Percentiles rank a stretch among this genome's conserved stretches.
These are phyloP conservation scores for Fregetta grallaria DNA, from an alignment of 2,113 vertebrate species.

Conservation along the genomic window DNA sequence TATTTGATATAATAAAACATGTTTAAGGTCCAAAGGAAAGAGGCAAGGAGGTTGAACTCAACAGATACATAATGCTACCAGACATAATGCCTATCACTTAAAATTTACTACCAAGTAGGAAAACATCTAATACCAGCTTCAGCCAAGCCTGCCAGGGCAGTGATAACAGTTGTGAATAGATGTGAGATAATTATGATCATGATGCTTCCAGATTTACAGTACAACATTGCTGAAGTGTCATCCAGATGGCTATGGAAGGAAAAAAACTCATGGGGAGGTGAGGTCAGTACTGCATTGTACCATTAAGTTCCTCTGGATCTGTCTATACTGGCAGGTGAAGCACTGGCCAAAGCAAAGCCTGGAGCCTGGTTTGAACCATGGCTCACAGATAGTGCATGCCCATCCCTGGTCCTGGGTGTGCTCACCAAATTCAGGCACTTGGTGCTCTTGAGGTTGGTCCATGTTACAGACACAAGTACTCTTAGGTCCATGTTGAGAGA, in stretches of 20 bases:
- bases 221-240: not conserved
- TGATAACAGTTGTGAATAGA: not conserved
- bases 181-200: not conserved
- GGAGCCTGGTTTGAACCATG: rapidly evolving
- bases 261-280: not conserved
- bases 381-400: not conserved
- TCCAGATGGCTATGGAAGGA: not conserved
- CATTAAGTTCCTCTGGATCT: not conserved
- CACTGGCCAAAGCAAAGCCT: not conserved
- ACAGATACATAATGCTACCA: not conserved
- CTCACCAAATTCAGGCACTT: not conserved
- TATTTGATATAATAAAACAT: conserved; percentile 70
- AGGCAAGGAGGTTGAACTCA: not conserved
- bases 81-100: not conserved
- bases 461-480: not conserved
- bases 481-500: not conserved
- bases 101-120: not conserved
- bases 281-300: not conserved
- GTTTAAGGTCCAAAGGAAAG: conserved; percentile 67
- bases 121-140: not conserved
- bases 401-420: not conserved
- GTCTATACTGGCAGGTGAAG: rapidly evolving
- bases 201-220: not conserved
- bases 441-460: not conserved
- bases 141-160: not conserved